Conservation (phyloP, 2,888 invertebrate genomes). For the Chaetoderma sp. region DNA sequence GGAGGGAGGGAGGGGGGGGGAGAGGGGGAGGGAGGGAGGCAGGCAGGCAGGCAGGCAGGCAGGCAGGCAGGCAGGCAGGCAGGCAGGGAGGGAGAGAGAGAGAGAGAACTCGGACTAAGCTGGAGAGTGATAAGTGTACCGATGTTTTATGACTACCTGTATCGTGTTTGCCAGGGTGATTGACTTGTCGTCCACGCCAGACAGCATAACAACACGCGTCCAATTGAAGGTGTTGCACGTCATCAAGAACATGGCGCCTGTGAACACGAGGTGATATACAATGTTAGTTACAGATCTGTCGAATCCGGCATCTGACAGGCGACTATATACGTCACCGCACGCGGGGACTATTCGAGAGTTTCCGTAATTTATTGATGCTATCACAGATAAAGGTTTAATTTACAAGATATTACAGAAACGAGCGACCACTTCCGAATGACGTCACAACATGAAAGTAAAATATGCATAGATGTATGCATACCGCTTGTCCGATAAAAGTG, state of each 20-base stretch:
- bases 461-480: no score
- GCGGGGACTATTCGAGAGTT: no score
- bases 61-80: background rate
- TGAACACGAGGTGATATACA: no score
- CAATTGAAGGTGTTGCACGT: slow-evolving; percentile 45
- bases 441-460: no score
- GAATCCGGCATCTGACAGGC: no score
- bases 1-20: background rate
- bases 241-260: slow-evolving; percentile 48
- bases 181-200: slow-evolving; percentile 39
- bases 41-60: background rate
- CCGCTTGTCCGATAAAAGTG: no score
- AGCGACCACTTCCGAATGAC: no score
- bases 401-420: no score
- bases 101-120: background rate
- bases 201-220: slow-evolving; percentile 46
- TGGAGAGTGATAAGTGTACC: background rate
- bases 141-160: slow-evolving; percentile 28
- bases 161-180: slow-evolving; percentile 39
- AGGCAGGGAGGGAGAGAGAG: background rate
- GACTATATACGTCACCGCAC: no score
- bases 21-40: background rate
- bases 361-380: no score
- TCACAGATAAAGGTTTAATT: no score
- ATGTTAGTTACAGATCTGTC: no score